phyloP scores from a whole-genome alignment of 2,888 invertebrate species.

The Morpho achilles region DNA sequence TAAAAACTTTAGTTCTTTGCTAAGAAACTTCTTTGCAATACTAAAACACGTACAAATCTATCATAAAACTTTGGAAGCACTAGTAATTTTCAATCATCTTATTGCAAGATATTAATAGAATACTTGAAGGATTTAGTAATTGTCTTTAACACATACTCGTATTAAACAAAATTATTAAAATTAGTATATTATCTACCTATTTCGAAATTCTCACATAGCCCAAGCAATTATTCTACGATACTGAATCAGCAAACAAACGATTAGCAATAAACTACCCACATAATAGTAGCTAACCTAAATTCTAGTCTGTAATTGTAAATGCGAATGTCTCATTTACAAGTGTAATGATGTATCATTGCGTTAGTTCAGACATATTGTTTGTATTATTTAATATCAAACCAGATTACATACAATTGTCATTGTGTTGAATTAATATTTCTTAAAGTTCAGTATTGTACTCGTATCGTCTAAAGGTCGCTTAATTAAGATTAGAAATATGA shows the following conservation, averaged over 20 bases:
- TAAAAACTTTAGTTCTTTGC: too few relatives aligned
- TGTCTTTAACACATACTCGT: too few relatives aligned
- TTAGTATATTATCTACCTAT: too few relatives aligned
- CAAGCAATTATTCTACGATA: background rate
- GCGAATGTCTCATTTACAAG: slow-evolving; percentile 26
- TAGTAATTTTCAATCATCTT: too few relatives aligned
- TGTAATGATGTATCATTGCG: slow-evolving; percentile 20
- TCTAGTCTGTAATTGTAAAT: slow-evolving; percentile 14
- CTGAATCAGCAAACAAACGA: background rate
- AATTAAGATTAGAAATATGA: too few relatives aligned
- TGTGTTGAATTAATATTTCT: slow-evolving; percentile 13
- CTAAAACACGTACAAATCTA: too few relatives aligned
- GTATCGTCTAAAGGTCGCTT: background rate
- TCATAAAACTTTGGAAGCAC: too few relatives aligned
- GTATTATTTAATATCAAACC: slow-evolving; percentile 11
- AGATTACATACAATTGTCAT: slow-evolving; percentile 6
- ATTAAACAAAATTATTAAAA: too few relatives aligned
- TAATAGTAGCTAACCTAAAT: slow-evolving; percentile 15
- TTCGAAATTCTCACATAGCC: too few relatives aligned
- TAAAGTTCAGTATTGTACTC: background rate
- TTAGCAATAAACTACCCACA: slow-evolving; percentile 14
- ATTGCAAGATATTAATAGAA: too few relatives aligned
- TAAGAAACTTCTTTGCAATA: too few relatives aligned
- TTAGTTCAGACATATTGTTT: slow-evolving; percentile 11
- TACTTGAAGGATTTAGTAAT: too few relatives aligned